These are phyloP conservation scores for Tinea semifulvella DNA, from an alignment of 2,888 invertebrate genomes.

Conservation along the genomic window DNA sequence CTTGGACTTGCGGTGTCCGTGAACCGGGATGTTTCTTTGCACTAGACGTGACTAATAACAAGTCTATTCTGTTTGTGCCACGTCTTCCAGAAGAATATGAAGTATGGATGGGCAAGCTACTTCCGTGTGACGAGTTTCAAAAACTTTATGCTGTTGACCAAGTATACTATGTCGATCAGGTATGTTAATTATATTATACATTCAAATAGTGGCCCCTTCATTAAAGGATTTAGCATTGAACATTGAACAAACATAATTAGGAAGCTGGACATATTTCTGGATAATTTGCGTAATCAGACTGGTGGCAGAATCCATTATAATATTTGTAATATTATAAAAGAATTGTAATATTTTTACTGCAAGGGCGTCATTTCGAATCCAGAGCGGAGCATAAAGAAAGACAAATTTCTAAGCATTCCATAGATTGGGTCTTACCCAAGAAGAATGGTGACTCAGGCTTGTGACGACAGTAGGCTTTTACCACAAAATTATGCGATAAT, in stretches of 20 bases:
- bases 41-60: slow-evolving; percentile 75
- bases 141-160: slow-evolving; percentile 84
- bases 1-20: slow-evolving; percentile 93
- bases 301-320: too few relatives aligned
- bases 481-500: too few relatives aligned
- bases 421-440: too few relatives aligned
- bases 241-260: too few relatives aligned
- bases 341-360: neutral
- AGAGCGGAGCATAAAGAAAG: neutral
- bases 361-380: neutral
- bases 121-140: slow-evolving; percentile 76
- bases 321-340: too few relatives aligned
- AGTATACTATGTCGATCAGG: slow-evolving; percentile 82
- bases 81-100: slow-evolving; percentile 86
- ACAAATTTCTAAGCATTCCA: neutral
- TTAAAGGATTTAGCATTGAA: too few relatives aligned
- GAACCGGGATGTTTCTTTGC: slow-evolving; percentile 93
- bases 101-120: slow-evolving; percentile 93
- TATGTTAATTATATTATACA: too few relatives aligned
- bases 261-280: too few relatives aligned
- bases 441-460: too few relatives aligned
- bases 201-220: too few relatives aligned
- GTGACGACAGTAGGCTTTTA: too few relatives aligned
- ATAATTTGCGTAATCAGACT: too few relatives aligned
- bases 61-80: slow-evolving; percentile 84